Percentiles rank a stretch among this genome's conserved stretches.
These are phyloP conservation scores for Oikopleura albicans DNA, from an alignment of 23 tunicate species.

Conservation along the genomic window DNA sequence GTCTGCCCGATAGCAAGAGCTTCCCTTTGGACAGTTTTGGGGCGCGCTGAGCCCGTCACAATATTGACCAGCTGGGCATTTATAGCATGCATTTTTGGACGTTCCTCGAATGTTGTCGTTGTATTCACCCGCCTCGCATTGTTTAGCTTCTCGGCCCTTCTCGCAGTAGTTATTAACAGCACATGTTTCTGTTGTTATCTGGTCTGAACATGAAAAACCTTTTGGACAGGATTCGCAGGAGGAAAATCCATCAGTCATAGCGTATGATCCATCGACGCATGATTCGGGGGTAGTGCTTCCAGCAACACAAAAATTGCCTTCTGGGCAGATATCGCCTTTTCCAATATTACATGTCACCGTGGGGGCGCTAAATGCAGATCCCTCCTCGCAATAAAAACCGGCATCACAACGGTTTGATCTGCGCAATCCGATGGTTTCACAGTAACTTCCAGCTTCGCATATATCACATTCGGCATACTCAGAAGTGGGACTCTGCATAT, in stretches of 20 bases:
- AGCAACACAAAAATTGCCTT: conserved; percentile 36
- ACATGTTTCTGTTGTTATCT: not conserved
- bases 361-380: conserved; percentile 28
- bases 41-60: conserved; percentile 36
- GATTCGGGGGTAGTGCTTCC: conserved; percentile 24
- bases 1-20: conserved; percentile 20
- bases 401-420: not conserved
- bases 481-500: not conserved
- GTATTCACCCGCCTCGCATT: not conserved
- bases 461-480: conserved; percentile 22
- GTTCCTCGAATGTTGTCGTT: conserved; percentile 10
- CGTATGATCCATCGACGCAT: conserved; percentile 34
- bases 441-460: conserved; percentile 54
- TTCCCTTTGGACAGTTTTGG: conserved; percentile 40
- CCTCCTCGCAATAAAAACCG: conserved; percentile 30
- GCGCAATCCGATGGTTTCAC: conserved; percentile 28
- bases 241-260: conserved; percentile 25
- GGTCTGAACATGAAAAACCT: not conserved
- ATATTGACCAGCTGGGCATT: conserved; percentile 60
- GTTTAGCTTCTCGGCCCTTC: not conserved
- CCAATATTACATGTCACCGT: conserved; percentile 20
- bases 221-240: not conserved
- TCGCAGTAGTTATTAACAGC: not conserved
- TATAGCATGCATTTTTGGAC: not conserved
- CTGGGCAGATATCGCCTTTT: conserved; percentile 35